Percentiles rank a stretch among this genome's conserved stretches.
Evolutionary conservation across 1,140 invertebrate species (phyloP).

Genomic region (Belonocnema kinseyi): DNA sequence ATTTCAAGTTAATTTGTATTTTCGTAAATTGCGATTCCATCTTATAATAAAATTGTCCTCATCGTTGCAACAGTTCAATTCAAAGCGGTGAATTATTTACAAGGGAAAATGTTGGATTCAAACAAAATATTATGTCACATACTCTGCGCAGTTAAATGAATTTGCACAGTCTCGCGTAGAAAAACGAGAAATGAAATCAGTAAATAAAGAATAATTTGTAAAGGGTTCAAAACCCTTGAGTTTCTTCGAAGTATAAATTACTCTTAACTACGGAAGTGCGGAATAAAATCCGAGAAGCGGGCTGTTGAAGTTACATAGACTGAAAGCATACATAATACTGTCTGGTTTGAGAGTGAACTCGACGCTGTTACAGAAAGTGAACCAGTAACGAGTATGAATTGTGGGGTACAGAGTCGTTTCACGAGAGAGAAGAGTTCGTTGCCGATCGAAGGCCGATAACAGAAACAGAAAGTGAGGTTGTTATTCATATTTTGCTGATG

Average conservation of each 20-base stretch:
- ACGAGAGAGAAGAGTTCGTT: neutral
- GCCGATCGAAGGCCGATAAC: neutral
- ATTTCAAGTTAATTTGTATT: no score
- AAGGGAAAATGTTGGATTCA: no score
- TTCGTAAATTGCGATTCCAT: no score
- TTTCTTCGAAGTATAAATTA: neutral
- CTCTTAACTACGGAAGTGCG: no score
- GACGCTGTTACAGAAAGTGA: constrained; percentile 8
- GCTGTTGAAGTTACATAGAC: neutral
- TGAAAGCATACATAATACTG: neutral
- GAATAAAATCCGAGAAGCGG: neutral
- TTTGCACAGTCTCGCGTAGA: no score
- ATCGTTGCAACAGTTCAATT: no score
- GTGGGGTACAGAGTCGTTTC: constrained; percentile 1
- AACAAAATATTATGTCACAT: no score
- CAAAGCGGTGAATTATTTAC: no score
- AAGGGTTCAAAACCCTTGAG: neutral
- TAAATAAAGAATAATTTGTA: neutral
- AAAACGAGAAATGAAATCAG: no score
- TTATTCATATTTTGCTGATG: neutral
- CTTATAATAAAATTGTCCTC: no score
- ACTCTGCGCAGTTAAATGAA: no score
- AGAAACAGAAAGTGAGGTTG: constrained; percentile 1
- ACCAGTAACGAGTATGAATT: constrained; percentile 10
- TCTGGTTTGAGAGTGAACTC: constrained; percentile 17